Conservation (phyloP, 2,888 invertebrate species). For the Malachius bipustulatus region DNA sequence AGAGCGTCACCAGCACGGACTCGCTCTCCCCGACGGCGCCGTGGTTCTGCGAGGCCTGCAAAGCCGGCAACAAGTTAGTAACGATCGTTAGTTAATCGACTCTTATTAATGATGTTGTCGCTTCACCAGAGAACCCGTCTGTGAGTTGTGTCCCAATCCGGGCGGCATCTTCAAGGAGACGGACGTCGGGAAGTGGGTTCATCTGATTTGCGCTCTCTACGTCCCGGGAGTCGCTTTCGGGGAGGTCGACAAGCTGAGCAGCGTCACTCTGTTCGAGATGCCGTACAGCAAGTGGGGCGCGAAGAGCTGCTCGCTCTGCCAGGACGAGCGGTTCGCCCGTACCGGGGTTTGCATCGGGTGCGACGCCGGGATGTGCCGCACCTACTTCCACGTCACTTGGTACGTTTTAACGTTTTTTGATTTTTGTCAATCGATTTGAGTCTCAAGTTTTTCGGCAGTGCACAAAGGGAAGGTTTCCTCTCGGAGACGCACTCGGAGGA, state of each 20-base stretch:
- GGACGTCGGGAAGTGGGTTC: constrained; percentile 97
- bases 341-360: constrained; percentile 95
- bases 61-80: constrained; percentile 86
- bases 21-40: constrained; percentile 94
- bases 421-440: too few species aligned
- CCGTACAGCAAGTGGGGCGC: constrained; percentile 95
- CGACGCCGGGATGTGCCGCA: constrained; percentile 97
- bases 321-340: constrained; percentile 72
- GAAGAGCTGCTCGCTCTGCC: constrained; percentile 81
- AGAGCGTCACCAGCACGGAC: constrained; percentile 83
- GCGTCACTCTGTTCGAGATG: constrained; percentile 93
- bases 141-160: constrained; percentile 91
- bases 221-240: constrained; percentile 96
- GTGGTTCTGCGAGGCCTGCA: constrained; percentile 99
- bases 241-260: constrained; percentile 82
- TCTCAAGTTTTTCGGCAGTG: constrained; percentile 51
- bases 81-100: too few species aligned
- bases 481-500: constrained; percentile 88
- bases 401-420: constrained; percentile 32
- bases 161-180: constrained; percentile 93
- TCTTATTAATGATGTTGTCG: too few species aligned
- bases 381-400: constrained; percentile 97
- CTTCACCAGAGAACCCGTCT: constrained; percentile 72
- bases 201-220: constrained; percentile 93
- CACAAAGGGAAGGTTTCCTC: constrained; percentile 83